A percentile compares a stretch with the other conserved stretches of the same genome.
Conservation (phyloP, 2,888 invertebrate species). For the Nebria brevicollis region DNA sequence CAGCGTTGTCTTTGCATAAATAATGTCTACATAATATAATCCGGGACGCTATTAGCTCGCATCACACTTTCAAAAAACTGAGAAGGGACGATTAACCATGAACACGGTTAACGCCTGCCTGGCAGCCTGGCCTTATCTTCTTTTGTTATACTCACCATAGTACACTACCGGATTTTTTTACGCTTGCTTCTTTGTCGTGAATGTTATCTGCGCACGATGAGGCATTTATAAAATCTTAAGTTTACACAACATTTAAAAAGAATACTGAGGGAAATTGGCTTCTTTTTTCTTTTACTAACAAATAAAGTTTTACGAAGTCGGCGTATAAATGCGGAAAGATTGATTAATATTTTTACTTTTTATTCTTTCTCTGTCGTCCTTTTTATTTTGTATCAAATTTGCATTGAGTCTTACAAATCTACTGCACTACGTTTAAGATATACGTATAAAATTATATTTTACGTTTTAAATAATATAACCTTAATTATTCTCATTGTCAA, state of each 20-base stretch:
- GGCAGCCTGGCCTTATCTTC: not conserved
- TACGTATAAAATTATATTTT: not conserved
- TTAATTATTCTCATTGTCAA: not conserved
- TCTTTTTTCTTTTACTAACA: not conserved
- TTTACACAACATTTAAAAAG: constrained; percentile 36
- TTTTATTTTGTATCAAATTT: too few species aligned
- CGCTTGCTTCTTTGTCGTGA: not conserved
- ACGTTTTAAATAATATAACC: not conserved
- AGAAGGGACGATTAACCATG: constrained; percentile 22
- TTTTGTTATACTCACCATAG: not conserved
- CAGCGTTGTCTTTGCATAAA: constrained; percentile 42
- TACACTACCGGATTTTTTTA: not conserved
- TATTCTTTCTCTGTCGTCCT: too few species aligned
- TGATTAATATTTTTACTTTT: too few species aligned
- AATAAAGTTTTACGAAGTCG: not conserved
- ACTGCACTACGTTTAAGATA: too few species aligned
- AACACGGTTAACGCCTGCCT: not conserved
- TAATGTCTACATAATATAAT: constrained; percentile 45
- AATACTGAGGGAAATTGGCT: not conserved
- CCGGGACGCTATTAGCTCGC: constrained; percentile 31
- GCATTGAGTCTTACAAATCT: too few species aligned
- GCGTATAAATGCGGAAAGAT: too few species aligned
- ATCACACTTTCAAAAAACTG: constrained; percentile 26
- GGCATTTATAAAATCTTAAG: constrained; percentile 28
- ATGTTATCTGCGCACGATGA: constrained; percentile 9